phyloP scores from a whole-genome alignment of 2,888 invertebrate species.

The Parnassius smintheus region DNA sequence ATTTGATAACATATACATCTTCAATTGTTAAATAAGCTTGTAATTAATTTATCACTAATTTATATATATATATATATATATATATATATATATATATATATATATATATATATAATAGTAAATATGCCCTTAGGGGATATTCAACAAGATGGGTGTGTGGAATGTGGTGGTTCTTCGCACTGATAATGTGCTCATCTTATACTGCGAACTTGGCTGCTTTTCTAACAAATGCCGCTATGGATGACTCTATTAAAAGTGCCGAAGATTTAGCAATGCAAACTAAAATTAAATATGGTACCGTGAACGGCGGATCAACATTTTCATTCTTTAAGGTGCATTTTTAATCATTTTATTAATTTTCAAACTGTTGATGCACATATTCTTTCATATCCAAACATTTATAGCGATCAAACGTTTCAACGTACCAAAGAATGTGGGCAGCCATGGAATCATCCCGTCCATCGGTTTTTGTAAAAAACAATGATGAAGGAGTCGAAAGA shows the following conservation, averaged over 20 bases:
- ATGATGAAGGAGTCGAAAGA: constrained; percentile 92
- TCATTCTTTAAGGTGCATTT: constrained; percentile 91
- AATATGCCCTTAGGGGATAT: constrained; percentile 83
- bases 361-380: no score
- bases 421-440: constrained; percentile 95
- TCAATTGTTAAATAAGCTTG: no score
- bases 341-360: no score
- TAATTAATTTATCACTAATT: not conserved
- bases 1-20: no score
- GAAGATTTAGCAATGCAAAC: constrained; percentile 96
- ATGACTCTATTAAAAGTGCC: constrained; percentile 92
- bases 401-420: constrained; percentile 92
- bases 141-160: constrained; percentile 96
- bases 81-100: no score
- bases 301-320: constrained; percentile 93
- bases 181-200: constrained; percentile 96
- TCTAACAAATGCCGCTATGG: constrained; percentile 93
- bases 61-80: no score
- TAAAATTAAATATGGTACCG: constrained; percentile 97
- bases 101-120: no score
- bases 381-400: not conserved
- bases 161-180: constrained; percentile 97
- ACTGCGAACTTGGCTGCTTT: constrained; percentile 97
- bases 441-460: constrained; percentile 93
- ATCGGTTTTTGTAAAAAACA: constrained; percentile 90